A percentile compares a stretch with the other conserved stretches of the same genome.
Conservation (phyloP, 2,888 invertebrate species). For the Cordylochernes scorpioides region DNA sequence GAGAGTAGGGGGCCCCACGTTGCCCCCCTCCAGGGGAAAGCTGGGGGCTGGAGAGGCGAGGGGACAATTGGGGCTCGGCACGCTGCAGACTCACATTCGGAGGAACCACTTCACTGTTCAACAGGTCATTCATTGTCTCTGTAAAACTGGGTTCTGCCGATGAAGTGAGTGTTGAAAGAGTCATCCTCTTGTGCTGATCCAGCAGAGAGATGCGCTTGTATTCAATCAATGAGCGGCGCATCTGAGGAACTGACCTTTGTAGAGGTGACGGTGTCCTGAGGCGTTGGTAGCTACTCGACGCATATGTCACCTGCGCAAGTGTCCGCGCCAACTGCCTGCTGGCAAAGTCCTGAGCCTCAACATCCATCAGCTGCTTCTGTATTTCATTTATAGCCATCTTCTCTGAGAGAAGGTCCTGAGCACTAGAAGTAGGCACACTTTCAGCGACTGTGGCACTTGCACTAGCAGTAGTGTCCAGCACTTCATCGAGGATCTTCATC, state of each 20-base stretch:
- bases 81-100: slow-evolving; percentile 67
- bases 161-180: too few relatives aligned
- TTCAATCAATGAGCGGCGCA: too few relatives aligned
- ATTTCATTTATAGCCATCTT: slow-evolving; percentile 65
- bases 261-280: too few relatives aligned
- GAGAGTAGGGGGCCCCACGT: slow-evolving; percentile 9
- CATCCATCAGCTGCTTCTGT: slow-evolving; percentile 61
- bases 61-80: slow-evolving; percentile 40
- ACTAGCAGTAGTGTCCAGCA: slow-evolving; percentile 5
- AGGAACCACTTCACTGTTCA: slow-evolving; percentile 57
- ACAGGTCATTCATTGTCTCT: slow-evolving; percentile 48
- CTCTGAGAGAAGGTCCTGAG: slow-evolving; percentile 23
- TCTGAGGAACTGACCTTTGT: too few relatives aligned
- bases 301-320: too few relatives aligned
- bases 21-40: slow-evolving; percentile 10
- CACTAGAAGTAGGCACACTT: slow-evolving; percentile 1
- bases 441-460: too few relatives aligned
- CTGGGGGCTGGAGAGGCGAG: slow-evolving; percentile 21
- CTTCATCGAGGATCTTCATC: slow-evolving; percentile 12
- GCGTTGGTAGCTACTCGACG: too few relatives aligned
- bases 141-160: slow-evolving; percentile 15
- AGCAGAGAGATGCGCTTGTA: too few relatives aligned
- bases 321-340: too few relatives aligned
- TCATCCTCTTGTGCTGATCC: too few relatives aligned
- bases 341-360: too few relatives aligned